These are phyloP conservation scores for Pelecanus crispus DNA, from an alignment of 2,113 vertebrate species.

Conservation along the genomic window DNA sequence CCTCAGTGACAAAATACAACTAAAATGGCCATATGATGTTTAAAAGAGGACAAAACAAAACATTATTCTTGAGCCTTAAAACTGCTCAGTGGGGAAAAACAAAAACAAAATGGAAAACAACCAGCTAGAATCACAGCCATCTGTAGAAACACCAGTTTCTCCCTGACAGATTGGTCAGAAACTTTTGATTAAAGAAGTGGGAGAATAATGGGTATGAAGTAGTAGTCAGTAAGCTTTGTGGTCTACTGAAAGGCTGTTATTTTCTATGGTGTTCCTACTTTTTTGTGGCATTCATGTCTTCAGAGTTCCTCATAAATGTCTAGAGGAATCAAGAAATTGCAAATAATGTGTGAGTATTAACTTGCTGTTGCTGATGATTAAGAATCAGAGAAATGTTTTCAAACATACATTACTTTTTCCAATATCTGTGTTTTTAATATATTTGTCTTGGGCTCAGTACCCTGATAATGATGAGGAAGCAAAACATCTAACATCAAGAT, in stretches of 20 bases:
- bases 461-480: not conserved
- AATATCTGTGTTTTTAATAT: not conserved
- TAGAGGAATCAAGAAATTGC: not conserved
- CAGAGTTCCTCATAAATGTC: rapidly evolving
- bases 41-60: not conserved
- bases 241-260: not conserved
- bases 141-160: not conserved
- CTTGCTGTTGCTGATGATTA: not conserved
- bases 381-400: not conserved
- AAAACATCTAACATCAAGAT: not conserved
- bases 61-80: not conserved
- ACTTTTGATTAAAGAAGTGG: not conserved
- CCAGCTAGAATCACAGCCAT: not conserved
- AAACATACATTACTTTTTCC: not conserved
- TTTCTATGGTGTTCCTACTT: not conserved
- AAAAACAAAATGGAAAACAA: not conserved
- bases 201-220: not conserved
- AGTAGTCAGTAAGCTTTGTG: not conserved
- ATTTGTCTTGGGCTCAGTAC: not conserved
- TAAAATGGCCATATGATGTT: not conserved
- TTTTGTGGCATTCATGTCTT: not conserved
- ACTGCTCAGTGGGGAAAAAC: not conserved
- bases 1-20: not conserved
- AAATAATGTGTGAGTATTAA: not conserved
- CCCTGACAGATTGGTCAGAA: not conserved